Base-by-base conservation (phyloP, 2,888 invertebrate species). In the Phaedon cochleariae region DNA sequence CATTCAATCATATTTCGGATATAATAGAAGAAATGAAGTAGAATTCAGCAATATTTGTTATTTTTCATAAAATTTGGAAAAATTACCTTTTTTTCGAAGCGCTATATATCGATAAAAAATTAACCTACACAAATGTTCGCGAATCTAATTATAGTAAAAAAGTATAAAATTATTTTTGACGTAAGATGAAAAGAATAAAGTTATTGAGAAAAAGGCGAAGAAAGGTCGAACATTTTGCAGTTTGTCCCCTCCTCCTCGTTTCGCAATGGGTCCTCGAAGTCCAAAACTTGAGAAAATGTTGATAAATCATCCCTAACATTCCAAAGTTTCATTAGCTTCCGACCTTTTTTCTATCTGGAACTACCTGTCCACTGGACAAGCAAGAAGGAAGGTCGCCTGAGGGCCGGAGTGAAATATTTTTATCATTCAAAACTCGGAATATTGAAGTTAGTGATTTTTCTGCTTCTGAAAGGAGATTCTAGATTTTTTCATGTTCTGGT, bases 211-310 rank as follows among this genome's bases (percentile, higher is more conserved):
- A 22, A 57, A 57, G 37, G 21, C 45, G n/a, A n/a, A 20, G 17
- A 48, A 17, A 48, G 48, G 48, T n/a, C n/a, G n/a, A n/a, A n/a
- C n/a, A n/a, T n/a, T n/a, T n/a, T 48, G 9, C 9, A 48, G 15
- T 18, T 18, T 48, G 21, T 41, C 22, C 15, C 29, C n/a, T 29
- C 17, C 52, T 12, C 26, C 29, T 10, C 26, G 20, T 52, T 52
- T 22, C 12, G 17, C 52, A 52, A 20, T 21, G 17, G 15, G 52
- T 52, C 29, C 29, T 52, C 26, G 52, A 29, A 22, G 21, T 29
- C 26, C 52, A 52, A 52, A 52, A 52, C 52, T 29, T 52, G 17
- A 12, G 52, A 22, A 22, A 52, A 52, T 52, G 52, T 52, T 52
- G 17, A 52, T 26, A 2, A 52, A 26, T 12, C 52, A 22, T 52